Conservation (phyloP, 2,113 vertebrate species). For the Pterocles orientalis region DNA sequence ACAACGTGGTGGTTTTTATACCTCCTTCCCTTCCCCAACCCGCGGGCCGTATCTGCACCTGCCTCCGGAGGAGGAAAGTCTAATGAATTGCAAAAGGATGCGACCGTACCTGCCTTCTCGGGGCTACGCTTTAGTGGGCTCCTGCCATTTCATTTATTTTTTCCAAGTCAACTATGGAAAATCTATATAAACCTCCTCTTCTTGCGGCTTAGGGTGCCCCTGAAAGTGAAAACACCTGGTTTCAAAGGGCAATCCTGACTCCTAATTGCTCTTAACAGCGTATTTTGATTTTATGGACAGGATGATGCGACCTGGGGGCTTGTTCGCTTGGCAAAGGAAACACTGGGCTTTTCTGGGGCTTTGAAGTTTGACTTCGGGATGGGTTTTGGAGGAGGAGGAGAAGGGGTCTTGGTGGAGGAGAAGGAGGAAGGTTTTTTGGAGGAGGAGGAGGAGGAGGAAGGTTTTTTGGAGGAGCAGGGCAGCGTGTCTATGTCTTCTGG, state of each 20-base stretch:
- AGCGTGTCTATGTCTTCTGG: no score
- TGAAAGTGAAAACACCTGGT: constrained; percentile 53
- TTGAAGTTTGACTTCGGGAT: neutral
- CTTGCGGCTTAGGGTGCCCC: neutral
- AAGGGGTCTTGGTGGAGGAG: no score
- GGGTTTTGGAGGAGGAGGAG: neutral
- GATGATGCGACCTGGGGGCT: neutral
- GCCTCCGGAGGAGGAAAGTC: neutral
- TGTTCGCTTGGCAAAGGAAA: neutral
- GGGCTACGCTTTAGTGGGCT: neutral
- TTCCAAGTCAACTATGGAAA: constrained; percentile 13
- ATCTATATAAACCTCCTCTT: constrained; percentile 25
- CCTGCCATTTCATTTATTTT: neutral
- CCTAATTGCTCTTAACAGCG: constrained; percentile 8
- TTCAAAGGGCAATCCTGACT: constrained; percentile 36
- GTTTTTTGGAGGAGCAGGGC: no score
- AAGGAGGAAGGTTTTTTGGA: no score
- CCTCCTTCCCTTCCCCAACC: neutral
- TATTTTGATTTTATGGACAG: constrained; percentile 26
- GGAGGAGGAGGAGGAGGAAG: no score
- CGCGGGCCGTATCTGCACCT: neutral
- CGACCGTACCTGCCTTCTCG: neutral
- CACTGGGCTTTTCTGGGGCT: neutral
- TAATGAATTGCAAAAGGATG: constrained; percentile 43
- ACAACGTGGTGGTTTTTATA: neutral